Evolutionary conservation across 1,140 invertebrate species (phyloP), one percentile per base, ranked within the genome.

Genomic region (Goniozus legneri): DNA sequence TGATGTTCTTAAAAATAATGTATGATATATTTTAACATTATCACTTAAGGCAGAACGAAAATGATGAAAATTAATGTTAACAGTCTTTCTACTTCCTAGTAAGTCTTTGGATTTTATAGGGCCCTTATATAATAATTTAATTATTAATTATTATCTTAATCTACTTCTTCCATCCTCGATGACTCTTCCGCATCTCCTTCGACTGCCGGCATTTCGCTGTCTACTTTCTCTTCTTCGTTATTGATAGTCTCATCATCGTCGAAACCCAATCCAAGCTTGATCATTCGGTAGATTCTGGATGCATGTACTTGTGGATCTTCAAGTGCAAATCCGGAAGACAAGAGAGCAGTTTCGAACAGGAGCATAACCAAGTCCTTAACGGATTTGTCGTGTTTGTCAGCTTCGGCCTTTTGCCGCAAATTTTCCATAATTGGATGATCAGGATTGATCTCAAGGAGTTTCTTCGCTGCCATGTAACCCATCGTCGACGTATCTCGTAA

Each of bases 401-500:
- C 89, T 50, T 97, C 92, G 4, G 91, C 87, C 73, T 97, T 97
- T 56, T 90, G 84, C 36, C 92, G 79, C 2, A 98, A 79, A 8
- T 87, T 90, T 64, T 96, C 93, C 35, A 98, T 84, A 59, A 99
- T 94, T 8, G 94, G 81, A 77, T 99, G 95, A 64, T 98, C 95
- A 13, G 95, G 95, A 71, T 98, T 99, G 71, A 99, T 94, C 79
- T 99, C 96, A 6, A 98, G 75, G 61, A 97, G 92, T 77, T 98
- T 98, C 75, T 92, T 92, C 35, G 94, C 94, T n/a, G 94, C 90
- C 96, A 98, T 98, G 80, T 98, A 98, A 35, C 93, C 93, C 93
- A 98, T 97, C 43, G 96, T 97, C 3, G 91, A 92, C 0, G 92
- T 89, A 64, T 98, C 95, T 21, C 94, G 78, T 1, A 97, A 80